Evolutionary conservation across 2,888 invertebrate genomes (phyloP), one percentile per base, ranked within the genome.

Genomic region (Selenia dentaria): DNA sequence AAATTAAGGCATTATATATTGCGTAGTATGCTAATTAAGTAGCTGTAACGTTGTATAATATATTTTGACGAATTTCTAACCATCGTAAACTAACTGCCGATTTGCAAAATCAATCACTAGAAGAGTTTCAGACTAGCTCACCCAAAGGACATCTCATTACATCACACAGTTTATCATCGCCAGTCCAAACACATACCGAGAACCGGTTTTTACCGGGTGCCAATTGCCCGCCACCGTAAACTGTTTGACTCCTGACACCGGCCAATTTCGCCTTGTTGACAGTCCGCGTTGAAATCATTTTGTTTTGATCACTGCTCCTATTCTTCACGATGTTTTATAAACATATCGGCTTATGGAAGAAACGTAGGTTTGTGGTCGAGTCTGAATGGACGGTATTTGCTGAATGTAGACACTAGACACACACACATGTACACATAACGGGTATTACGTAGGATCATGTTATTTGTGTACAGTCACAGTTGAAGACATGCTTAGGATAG

Each of bases 211-310:
- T 42, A 52, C 72, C 67, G 70, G 75, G 57, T 54, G 11, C 48
- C 70, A 70, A 72, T 78, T 78, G 70, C 57, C 55, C 52, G 49
- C 48, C 51, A 54, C 62, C 54, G 64, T 72, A 60, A 74, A 70
- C 55, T 66, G 61, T 70, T 79, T 79, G 80, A 80, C 80, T 67
- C 68, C 62, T 73, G 79, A 80, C 81, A 71, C 68, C 55, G 57
- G 64, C 57, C 65, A 60, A 64, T 58, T 54, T 40, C 42, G 40
- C 12, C 38, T 38, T 37, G 36, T 44, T 41, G 41, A 34, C 45
- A 31, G 41, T 29, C 38, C 34, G 34, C 26, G 29, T 18, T 27
- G 16, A 20, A 46, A 37, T 40, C 40, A 40, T 26, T 42, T 37
- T 53, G 49, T 53, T 53, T 53, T 50, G 53, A 53, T 53, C 42